Evolutionary conservation across 2,888 invertebrate genomes (phyloP), one percentile per base, ranked within the genome.

Genomic region (Netelia virgata): DNA sequence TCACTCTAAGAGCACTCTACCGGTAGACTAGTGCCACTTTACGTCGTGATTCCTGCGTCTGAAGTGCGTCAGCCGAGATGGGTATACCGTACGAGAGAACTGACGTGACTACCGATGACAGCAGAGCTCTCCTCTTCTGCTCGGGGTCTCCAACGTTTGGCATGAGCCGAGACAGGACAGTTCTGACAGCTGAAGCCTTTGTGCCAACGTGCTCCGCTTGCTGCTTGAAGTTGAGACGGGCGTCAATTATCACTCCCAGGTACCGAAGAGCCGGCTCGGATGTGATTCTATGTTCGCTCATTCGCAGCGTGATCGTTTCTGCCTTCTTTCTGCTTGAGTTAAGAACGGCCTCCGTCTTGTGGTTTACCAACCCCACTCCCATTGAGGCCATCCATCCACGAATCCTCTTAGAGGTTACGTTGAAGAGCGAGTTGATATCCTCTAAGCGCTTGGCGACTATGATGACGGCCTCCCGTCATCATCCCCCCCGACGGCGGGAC

Each of bases 321-420:
- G 3, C 3, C 3, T 3, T 3, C 3, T 23, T 23, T 1, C 23
- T 23, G 23, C 23, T 23, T 1, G 23, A 3, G 3, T 3, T 23
- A 23, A 23, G 23, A 1, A 23, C 23, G 1, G 23, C 23, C 3
- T 23, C 23, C 23, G 23, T 23, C 23, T 23, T 23, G 23, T 23
- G 23, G 1, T 23, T 23, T 0, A 82, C 84, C 14, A 85, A 23
- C 57, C 57, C 8, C 3, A 95, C 9, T 82, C 86, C 6, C 74
- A 77, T 61, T 28, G 18, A 14, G 23, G 23, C 23, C 23, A 23
- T 23, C 23, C 23, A 23, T 23, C 23, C 23, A 23, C 23, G 72
- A 0, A 86, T 66, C n/a, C 10, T 10, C 3, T 11, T n/a, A 6
- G 61, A 75, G 0, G 80, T 74, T 8, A 11, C 16, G 16, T 75